These are phyloP conservation scores for Cryptocephalus moraei DNA, from an alignment of 2,888 invertebrate genomes.

Conservation along the genomic window DNA sequence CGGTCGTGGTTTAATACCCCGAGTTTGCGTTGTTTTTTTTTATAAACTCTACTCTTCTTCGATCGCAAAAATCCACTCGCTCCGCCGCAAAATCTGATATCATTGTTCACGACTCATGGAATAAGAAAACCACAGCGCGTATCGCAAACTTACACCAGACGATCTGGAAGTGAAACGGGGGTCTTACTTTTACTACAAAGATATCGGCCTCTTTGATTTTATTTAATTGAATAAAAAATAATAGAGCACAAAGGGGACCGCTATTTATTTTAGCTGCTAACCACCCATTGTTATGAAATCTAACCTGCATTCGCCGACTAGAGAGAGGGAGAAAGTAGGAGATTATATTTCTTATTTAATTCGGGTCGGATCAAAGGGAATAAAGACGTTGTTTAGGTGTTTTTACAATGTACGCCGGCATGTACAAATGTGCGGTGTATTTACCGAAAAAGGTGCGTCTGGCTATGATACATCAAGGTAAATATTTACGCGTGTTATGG, in stretches of 20 bases:
- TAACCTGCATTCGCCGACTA: conserved; percentile 3
- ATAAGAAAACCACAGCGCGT: too few species aligned
- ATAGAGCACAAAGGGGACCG: conserved; percentile 4
- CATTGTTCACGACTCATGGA: too few species aligned
- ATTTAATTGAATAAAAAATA: conserved; percentile 14
- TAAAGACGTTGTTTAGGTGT: conserved; percentile 10
- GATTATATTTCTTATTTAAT: conserved; percentile 11
- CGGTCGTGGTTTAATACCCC: too few species aligned
- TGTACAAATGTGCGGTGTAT: neutral
- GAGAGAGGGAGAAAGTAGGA: conserved; percentile 1
- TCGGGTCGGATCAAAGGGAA: conserved; percentile 10
- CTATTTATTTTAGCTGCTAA: conserved; percentile 13
- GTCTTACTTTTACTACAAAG: too few species aligned
- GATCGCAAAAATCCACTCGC: too few species aligned
- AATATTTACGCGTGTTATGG: too few species aligned
- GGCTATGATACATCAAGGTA: too few species aligned
- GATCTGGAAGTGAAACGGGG: too few species aligned
- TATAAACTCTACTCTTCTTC: too few species aligned
- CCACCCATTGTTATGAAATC: conserved; percentile 11
- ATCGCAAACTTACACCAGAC: too few species aligned
- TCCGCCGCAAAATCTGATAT: too few species aligned
- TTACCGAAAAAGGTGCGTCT: neutral
- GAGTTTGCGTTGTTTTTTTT: too few species aligned
- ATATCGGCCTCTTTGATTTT: conserved; percentile 5
- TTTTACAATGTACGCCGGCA: conserved; percentile 1